phyloP scores from a whole-genome alignment of 2,888 invertebrate species.

The Pseudococcus viburni region DNA sequence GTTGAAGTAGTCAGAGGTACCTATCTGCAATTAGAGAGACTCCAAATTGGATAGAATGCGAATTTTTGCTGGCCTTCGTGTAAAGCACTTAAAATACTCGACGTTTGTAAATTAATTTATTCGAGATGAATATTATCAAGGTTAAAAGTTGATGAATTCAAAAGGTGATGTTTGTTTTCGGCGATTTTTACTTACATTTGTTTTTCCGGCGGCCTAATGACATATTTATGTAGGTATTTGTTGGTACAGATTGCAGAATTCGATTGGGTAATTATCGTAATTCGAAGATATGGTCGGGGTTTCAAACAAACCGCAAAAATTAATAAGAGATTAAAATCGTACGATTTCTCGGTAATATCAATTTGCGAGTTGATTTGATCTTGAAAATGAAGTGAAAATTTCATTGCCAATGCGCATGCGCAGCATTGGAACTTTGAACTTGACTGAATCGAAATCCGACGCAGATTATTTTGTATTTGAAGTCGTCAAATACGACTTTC shows the following conservation, averaged over 20 bases:
- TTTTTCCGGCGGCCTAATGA: neutral
- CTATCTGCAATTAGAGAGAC: too few relatives aligned
- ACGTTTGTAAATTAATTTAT: conserved; percentile 11
- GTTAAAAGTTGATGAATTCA: neutral
- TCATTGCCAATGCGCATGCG: neutral
- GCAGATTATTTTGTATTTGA: neutral
- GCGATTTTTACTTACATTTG: neutral
- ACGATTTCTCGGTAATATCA: neutral
- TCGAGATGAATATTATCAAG: conserved; percentile 7
- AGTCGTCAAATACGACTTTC: neutral
- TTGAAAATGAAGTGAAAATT: neutral
- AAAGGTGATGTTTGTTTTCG: neutral
- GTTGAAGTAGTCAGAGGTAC: too few relatives aligned
- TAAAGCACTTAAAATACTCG: neutral
- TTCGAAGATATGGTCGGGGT: neutral
- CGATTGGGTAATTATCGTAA: neutral
- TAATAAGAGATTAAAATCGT: neutral
- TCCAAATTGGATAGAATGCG: neutral
- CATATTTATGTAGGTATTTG: neutral
- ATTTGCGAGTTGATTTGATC: neutral
- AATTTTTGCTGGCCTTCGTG: neutral
- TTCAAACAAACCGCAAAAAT: neutral
- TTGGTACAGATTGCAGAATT: neutral
- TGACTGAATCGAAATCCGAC: neutral
- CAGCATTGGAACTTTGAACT: neutral